Evolutionary conservation across 2,113 vertebrate genomes (phyloP).

Genomic region (Forbesichthys papilliferus): DNA sequence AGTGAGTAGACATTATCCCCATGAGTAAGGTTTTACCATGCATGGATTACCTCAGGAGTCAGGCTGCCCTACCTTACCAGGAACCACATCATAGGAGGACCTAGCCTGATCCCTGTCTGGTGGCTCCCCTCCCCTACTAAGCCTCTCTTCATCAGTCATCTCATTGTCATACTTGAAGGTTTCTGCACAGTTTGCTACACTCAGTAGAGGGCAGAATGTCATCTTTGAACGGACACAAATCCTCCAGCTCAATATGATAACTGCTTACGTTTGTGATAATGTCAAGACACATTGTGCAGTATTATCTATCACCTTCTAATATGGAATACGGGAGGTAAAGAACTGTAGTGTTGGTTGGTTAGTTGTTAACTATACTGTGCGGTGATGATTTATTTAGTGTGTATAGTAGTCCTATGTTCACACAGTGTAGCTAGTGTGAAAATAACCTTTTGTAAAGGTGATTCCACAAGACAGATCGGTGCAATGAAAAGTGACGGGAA

Average conservation of each 20-base stretch:
- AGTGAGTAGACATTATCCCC: slow-evolving; percentile 73
- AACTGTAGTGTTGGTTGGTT: neutral
- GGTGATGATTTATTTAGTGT: neutral
- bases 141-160: slow-evolving; percentile 38
- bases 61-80: slow-evolving; percentile 47
- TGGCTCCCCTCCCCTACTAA: slow-evolving; percentile 27
- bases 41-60: slow-evolving; percentile 67
- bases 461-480: too few relatives aligned
- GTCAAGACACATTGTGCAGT: neutral
- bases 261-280: slow-evolving; percentile 11
- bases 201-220: slow-evolving; percentile 18
- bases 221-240: slow-evolving; percentile 14
- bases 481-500: too few relatives aligned
- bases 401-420: too few relatives aligned
- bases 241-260: neutral
- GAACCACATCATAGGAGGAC: slow-evolving; percentile 57
- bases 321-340: slow-evolving; percentile 33
- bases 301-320: neutral
- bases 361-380: neutral
- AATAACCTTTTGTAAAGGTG: too few relatives aligned
- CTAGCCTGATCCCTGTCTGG: slow-evolving; percentile 34
- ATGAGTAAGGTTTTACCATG: slow-evolving; percentile 70
- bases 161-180: slow-evolving; percentile 50
- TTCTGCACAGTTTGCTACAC: slow-evolving; percentile 34
- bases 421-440: too few relatives aligned